Conservation (phyloP, 2,113 vertebrate species). For the Microcebus tavaratra region DNA sequence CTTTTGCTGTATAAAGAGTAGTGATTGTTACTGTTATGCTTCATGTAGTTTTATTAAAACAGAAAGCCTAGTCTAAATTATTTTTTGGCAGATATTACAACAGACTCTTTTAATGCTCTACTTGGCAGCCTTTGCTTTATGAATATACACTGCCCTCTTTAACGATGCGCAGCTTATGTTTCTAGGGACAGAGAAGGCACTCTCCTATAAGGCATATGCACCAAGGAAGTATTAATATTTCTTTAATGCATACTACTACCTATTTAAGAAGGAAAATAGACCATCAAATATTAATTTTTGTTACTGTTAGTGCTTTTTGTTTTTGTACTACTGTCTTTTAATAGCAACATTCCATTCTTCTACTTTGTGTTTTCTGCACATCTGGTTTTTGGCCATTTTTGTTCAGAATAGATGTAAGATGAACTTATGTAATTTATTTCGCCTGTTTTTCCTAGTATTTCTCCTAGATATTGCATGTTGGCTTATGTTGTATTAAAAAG, state of each 20-base stretch:
- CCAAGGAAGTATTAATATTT: neutral
- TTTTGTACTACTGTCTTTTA: constrained; percentile 38
- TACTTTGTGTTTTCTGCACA: neutral
- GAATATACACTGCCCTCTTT: neutral
- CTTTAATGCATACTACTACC: neutral
- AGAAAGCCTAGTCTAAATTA: constrained; percentile 42
- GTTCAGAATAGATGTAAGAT: neutral
- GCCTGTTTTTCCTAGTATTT: neutral
- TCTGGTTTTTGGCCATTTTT: neutral
- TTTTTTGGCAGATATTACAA: neutral
- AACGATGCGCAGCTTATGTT: neutral
- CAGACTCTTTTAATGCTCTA: neutral
- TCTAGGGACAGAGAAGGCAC: neutral
- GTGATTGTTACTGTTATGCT: neutral
- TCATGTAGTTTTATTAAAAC: constrained; percentile 45
- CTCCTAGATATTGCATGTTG: neutral
- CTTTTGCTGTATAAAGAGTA: neutral
- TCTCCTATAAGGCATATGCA: neutral
- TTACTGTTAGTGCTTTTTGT: constrained; percentile 20
- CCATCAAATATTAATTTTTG: constrained; percentile 21
- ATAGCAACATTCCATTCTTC: neutral
- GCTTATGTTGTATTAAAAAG: neutral
- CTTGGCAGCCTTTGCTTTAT: neutral
- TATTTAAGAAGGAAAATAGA: constrained; percentile 41
- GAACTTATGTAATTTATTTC: constrained; percentile 45